Base-by-base conservation (phyloP, 1,140 invertebrate genomes). In the Caenorhabditis brenneri region DNA sequence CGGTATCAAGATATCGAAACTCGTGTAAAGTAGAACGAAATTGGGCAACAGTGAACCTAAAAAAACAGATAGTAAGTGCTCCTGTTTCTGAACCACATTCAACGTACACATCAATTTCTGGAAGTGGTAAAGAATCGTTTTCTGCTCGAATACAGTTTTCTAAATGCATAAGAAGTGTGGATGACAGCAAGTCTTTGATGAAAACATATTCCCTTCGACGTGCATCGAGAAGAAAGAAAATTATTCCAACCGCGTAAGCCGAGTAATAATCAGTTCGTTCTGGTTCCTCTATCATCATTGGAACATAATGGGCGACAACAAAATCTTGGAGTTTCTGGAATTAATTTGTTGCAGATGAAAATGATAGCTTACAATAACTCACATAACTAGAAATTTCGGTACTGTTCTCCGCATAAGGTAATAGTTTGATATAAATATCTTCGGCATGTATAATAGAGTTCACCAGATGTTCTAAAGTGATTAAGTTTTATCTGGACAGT, bases 341-440 rank as follows among this genome's bases (percentile, higher is more conserved):
- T n/a, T n/a, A n/a, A n/a, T 55, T 55, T 55, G 5, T 51, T 51
- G 15, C 6, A 19, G 48, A n/a, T n/a, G n/a, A 51, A 51, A 29
- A 27, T 7, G 0, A 55, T 24, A 22, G 22, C 27, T 27, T n/a
- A 29, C n/a, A n/a, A 27, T 12, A 1, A 24, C 33, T 46, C 6
- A 74, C 65, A 42, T 74, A 74, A 16, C n/a, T 74, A 2, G 65
- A 74, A 42, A 74, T 74, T n/a, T 74, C 65, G 12, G 65, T 74
- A 9, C 36, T 46, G 19, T 74, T 74, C 19, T 74, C 65, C 15
- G 65, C n/a, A 74, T 19, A 74, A 12, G 65, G 65, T 9, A 74
- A 29, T 6, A 74, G 65, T 74, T 39, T 42, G 33, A 74, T 46
- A 24, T 74, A 74, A n/a, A 29, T 22, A 10, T 74, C 36, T n/a